A percentile compares a stretch with the other conserved stretches of the same genome.
Evolutionary conservation across 2,113 vertebrate species (phyloP).

Genomic region (Fulica atra): DNA sequence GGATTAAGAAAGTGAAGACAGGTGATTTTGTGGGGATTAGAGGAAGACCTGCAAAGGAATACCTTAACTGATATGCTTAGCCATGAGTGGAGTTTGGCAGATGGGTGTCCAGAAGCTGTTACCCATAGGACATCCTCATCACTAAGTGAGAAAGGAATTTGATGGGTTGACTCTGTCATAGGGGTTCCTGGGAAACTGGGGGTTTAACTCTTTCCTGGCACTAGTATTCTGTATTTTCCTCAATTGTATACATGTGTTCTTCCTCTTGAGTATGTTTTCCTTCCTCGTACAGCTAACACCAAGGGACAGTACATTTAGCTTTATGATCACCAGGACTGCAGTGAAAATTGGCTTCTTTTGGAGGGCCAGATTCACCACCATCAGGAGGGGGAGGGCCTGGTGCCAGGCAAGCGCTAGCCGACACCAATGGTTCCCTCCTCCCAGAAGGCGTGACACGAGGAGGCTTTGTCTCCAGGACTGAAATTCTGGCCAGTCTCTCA

Average conservation of each 20-base stretch:
- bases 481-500: slow-evolving; percentile 13
- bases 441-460: neutral
- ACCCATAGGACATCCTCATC: neutral
- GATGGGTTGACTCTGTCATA: neutral
- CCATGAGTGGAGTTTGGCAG: neutral
- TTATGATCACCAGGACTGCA: neutral
- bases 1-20: neutral
- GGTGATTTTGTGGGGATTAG: neutral
- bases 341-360: slow-evolving; percentile 7
- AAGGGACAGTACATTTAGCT: neutral
- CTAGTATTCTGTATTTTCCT: neutral
- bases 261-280: neutral
- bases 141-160: neutral
- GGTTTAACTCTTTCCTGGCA: neutral
- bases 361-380: neutral
- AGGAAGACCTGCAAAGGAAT: neutral
- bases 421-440: neutral
- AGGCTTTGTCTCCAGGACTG: slow-evolving; percentile 27
- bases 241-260: neutral
- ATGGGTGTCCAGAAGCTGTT: neutral
- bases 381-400: neutral
- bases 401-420: neutral
- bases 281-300: neutral
- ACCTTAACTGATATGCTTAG: neutral
- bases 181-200: neutral